These are phyloP conservation scores for Phenganax marumi DNA, from an alignment of 92 coral and sea anemone genomes.

Conservation along the genomic window DNA sequence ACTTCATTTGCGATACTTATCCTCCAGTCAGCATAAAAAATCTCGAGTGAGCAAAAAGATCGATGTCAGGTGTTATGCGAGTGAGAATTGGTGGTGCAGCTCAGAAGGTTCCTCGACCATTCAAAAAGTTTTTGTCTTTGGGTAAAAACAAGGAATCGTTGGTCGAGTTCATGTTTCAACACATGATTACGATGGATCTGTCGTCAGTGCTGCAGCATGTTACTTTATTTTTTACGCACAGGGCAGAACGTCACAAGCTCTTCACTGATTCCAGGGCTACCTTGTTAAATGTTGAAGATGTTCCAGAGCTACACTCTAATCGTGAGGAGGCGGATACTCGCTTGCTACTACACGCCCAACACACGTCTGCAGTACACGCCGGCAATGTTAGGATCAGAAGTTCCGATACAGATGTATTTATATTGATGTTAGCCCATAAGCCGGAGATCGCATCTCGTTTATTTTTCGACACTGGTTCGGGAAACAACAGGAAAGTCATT, in stretches of 20 bases:
- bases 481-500: slow-evolving; percentile 6
- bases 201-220: neutral
- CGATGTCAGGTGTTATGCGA: slow-evolving; percentile 16
- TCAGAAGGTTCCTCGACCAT: slow-evolving; percentile 15
- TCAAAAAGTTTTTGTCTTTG: slow-evolving; percentile 27
- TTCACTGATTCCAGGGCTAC: neutral
- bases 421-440: slow-evolving; percentile 7
- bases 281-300: neutral
- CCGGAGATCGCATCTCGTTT: neutral
- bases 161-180: slow-evolving; percentile 16
- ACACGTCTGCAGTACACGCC: neutral
- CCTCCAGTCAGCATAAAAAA: slow-evolving; percentile 27
- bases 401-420: slow-evolving; percentile 17
- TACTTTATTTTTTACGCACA: slow-evolving; percentile 18
- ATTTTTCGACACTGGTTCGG: neutral
- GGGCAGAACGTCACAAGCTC: slow-evolving; percentile 9
- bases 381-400: neutral
- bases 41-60: slow-evolving; percentile 15
- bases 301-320: slow-evolving; percentile 4
- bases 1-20: slow-evolving; percentile 24
- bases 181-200: slow-evolving; percentile 8
- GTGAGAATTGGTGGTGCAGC: slow-evolving; percentile 15
- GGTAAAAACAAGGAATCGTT: slow-evolving; percentile 12
- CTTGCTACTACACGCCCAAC: neutral
- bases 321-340: neutral